Evolutionary conservation across 2,113 vertebrate species (phyloP), one percentile per base, ranked within the genome.

Genomic region (Thinocorus orbignyianus): DNA sequence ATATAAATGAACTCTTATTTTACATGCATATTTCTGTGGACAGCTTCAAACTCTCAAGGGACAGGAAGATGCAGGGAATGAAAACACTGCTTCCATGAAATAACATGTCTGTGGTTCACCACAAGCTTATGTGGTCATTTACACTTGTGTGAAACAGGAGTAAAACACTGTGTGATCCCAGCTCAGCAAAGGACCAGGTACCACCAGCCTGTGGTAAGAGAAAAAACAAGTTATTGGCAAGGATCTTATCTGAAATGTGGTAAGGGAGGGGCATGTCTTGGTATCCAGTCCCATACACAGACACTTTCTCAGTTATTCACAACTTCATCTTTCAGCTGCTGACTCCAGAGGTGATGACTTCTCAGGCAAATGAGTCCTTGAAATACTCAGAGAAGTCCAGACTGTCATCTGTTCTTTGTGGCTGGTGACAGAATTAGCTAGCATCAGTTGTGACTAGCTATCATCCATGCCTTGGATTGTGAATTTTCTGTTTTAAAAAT

Each of bases 281-380:
- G 24, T 91, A 91, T 78, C 58, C 33, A 46, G 8, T 22, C 20
- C 79, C 13, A 64, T 33, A 66, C 7, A 51, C 4, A 41, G 8
- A 62, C 4, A 13, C 2, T 86, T 73, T 20, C 73, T 74, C 0
- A 0, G 13, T 37, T 89, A 26, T 57, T 90, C 41, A 26, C 15
- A 80, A 14, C 20, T 35, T 68, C 25, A 4, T 60, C 30, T 78
- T 79, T n/a, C 1, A 3, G 9, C 19, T 83, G 14, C 19, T 74
- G 19, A n/a, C 15, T 41, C 11, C 25, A 66, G 60, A 62, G 13
- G 7, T 46, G 14, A 54, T 54, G n/a, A 46, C 2, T 58, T 90
- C 52, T 69, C 39, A 49, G 49, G 49, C 10, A 80, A 83, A 61
- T 33, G 26, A n/a, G 25, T 82, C 28, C 12, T 65, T 71, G 57